Evolutionary conservation across 2,888 invertebrate genomes (phyloP), one percentile per base, ranked within the genome.

Genomic region (Strigamia transsilvanica): DNA sequence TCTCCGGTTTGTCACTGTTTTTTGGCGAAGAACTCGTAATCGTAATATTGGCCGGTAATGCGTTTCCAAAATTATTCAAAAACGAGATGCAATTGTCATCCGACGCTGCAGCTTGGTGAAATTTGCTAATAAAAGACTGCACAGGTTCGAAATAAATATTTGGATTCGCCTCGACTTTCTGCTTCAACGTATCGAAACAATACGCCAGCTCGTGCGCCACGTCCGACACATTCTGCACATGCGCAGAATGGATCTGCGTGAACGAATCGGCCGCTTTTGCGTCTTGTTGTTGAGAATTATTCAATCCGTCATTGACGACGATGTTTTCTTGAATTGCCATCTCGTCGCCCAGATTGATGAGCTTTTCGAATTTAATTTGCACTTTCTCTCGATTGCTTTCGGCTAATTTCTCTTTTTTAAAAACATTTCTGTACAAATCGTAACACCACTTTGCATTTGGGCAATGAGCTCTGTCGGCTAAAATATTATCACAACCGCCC

Each of bases 361-460:
- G 10, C 13, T 61, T 61, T 23, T 61, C 21, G 23, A 61, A 23
- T 61, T 61, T 61, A 7, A 61, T 61, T 23, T 21, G 18, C 6
- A 18, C 10, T n/a, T 61, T 23, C 6, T 18, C 23, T 23, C 18
- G 0, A 21, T 21, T 61, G 4, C 5, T 61, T 61, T 61, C 61
- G 5, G 18, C 61, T 12, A 18, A 9, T 61, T 61, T 61, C 4
- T 21, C 61, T 21, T 61, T 61, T 21, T 61, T 61, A 23, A 61
- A 61, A 21, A 61, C 61, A 23, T 61, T 61, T 10, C 61, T 61
- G 23, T 61, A 61, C 12, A 61, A 61, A 21, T 61, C 61, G 61
- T 61, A 61, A 23, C 61, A 61, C 61, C 61, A 61, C 18, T 61
- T 61, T 4, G 61, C 61, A 61, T 61, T 61, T 9, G 61, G 61